Evolutionary conservation across 2,113 vertebrate genomes (phyloP).

Genomic region (Tragulus kanchil): DNA sequence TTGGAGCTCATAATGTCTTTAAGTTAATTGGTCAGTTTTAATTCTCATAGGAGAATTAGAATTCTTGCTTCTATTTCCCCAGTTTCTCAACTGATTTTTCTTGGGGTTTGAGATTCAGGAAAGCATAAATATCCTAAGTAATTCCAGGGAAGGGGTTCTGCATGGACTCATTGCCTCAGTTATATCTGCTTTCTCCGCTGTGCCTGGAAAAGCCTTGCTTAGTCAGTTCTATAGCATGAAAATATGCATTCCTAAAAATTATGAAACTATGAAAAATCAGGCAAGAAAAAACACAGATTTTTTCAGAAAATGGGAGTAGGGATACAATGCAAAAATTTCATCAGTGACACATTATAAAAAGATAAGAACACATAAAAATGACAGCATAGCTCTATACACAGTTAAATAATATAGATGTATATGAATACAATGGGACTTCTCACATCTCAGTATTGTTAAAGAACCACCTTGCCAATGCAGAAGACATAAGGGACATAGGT

Average conservation of each 20-base stretch:
- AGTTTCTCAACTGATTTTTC: not conserved
- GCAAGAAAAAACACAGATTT: not conserved
- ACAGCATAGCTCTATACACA: not conserved
- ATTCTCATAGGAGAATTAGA: constrained; percentile 33
- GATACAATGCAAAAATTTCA: not conserved
- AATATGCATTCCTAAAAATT: not conserved
- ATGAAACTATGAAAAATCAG: not conserved
- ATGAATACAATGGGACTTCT: not conserved
- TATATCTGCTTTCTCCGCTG: not conserved
- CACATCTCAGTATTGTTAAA: too few relatives aligned
- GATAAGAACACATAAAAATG: not conserved
- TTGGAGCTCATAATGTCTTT: not conserved
- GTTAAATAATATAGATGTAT: not conserved
- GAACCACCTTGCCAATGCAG: too few relatives aligned
- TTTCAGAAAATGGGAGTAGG: not conserved
- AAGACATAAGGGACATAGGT: too few relatives aligned
- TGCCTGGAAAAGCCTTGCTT: not conserved
- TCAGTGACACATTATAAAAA: not conserved
- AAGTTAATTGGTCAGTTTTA: constrained; percentile 18
- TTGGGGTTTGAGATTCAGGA: not conserved
- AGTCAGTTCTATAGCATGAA: not conserved
- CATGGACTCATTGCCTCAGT: not conserved
- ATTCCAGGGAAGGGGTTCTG: not conserved
- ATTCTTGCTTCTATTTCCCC: not conserved
- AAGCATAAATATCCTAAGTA: constrained; percentile 6